Evolutionary conservation across 92 coral and sea anemone genomes (phyloP).

Genomic region (Pocillopora grandis): DNA sequence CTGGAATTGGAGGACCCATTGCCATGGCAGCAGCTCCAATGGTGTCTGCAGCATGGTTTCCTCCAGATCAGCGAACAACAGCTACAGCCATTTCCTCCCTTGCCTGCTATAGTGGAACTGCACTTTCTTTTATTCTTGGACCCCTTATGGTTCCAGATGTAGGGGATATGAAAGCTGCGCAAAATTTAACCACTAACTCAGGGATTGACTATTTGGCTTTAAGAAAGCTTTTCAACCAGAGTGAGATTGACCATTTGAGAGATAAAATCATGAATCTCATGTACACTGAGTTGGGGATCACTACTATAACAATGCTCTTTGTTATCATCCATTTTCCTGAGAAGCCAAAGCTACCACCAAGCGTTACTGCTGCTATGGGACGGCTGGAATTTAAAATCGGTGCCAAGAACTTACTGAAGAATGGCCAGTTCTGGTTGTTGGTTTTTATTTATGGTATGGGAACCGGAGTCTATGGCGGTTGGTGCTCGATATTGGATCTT

Average conservation of each 20-base stretch:
- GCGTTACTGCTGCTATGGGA: slow-evolving; percentile 94
- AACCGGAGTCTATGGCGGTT: slow-evolving; percentile 94
- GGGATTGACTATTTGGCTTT: slow-evolving; percentile 13
- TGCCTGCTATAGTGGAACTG: slow-evolving; percentile 94
- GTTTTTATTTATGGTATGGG: slow-evolving; percentile 84
- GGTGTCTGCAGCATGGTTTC: slow-evolving; percentile 98
- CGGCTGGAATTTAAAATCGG: slow-evolving; percentile 87
- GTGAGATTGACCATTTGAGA: slow-evolving; percentile 51
- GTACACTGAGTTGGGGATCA: slow-evolving; percentile 79
- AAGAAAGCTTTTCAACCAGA: slow-evolving; percentile 55
- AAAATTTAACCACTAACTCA: not conserved
- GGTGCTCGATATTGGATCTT: slow-evolving; percentile 89
- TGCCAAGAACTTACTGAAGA: slow-evolving; percentile 69
- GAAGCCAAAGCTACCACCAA: slow-evolving; percentile 87
- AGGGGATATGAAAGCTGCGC: slow-evolving; percentile 1
- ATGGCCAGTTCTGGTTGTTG: slow-evolving; percentile 82
- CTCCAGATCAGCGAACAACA: slow-evolving; percentile 94
- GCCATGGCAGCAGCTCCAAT: slow-evolving; percentile 98
- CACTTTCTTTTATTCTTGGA: slow-evolving; percentile 83
- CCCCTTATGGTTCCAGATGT: slow-evolving; percentile 85
- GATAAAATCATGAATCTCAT: slow-evolving; percentile 70
- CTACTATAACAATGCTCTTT: slow-evolving; percentile 59
- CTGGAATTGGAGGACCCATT: slow-evolving; percentile 95
- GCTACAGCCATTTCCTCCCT: slow-evolving; percentile 93
- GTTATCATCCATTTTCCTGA: slow-evolving; percentile 81